Conservation (phyloP, 2,113 vertebrate species). For the Eublepharis macularius region DNA sequence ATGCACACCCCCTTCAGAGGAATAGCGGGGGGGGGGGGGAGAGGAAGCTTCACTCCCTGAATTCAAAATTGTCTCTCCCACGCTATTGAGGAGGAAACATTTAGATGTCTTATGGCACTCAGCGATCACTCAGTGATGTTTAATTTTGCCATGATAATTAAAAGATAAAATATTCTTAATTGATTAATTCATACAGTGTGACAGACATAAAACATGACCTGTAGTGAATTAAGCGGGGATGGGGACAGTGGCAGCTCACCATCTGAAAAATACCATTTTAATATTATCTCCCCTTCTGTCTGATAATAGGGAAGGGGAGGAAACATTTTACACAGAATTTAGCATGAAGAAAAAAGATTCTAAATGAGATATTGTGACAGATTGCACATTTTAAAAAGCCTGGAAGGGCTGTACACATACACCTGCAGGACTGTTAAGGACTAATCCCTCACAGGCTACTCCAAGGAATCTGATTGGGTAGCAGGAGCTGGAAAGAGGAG, state of each 20-base stretch:
- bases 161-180: conserved; percentile 36
- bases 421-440: no score
- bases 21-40: background rate
- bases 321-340: background rate
- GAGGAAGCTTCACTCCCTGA: conserved; percentile 43
- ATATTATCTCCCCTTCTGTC: background rate
- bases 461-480: no score
- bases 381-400: no score
- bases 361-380: no score
- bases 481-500: no score
- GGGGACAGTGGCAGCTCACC: conserved; percentile 17
- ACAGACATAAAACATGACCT: conserved; percentile 40
- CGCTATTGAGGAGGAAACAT: conserved; percentile 37
- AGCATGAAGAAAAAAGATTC: background rate
- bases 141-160: conserved; percentile 52
- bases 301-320: background rate
- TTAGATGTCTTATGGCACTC: conserved; percentile 12
- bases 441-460: no score
- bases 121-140: conserved; percentile 14
- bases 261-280: conserved; percentile 45
- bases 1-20: conserved; percentile 34
- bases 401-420: no score
- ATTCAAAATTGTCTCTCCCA: conserved; percentile 32
- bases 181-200: conserved; percentile 51
- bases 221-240: conserved; percentile 9